phyloP scores from a whole-genome alignment of 2,888 invertebrate genomes.

The Orthosia gracilis region DNA sequence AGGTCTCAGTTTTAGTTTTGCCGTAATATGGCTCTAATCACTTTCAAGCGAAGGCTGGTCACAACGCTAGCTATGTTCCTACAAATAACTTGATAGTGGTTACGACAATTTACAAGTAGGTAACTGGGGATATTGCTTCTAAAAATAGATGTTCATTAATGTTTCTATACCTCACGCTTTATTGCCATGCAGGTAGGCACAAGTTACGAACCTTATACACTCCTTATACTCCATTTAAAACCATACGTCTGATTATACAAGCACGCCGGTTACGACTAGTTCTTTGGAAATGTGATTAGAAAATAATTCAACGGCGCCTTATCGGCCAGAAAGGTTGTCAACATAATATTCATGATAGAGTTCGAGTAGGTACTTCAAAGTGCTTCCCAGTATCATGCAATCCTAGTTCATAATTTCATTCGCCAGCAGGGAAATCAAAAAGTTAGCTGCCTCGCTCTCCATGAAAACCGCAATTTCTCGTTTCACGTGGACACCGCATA shows the following conservation, averaged over 20 bases:
- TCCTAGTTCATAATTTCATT: conserved; percentile 4
- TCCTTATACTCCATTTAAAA: no score
- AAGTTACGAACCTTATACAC: no score
- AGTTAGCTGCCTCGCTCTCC: conserved; percentile 9
- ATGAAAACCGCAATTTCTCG: conserved; percentile 34
- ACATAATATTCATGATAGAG: no score
- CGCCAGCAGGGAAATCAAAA: conserved; percentile 27
- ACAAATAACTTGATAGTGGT: conserved; percentile 1
- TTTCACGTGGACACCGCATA: conserved; percentile 21
- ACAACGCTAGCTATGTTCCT: neutral
- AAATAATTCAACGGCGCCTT: no score
- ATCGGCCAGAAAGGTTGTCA: no score
- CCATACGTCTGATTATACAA: no score
- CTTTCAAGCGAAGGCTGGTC: neutral
- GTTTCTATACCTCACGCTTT: no score
- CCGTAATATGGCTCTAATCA: neutral
- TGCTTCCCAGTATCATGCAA: no score
- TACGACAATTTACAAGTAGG: neutral
- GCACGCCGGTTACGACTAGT: no score
- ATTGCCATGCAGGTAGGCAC: no score
- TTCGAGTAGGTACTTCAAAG: neutral
- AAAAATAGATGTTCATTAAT: no score
- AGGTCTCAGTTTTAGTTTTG: neutral
- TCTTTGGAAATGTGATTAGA: no score
- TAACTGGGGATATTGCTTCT: neutral